Conservation (phyloP, 1,140 invertebrate species). For the Archivesica marissinica region DNA sequence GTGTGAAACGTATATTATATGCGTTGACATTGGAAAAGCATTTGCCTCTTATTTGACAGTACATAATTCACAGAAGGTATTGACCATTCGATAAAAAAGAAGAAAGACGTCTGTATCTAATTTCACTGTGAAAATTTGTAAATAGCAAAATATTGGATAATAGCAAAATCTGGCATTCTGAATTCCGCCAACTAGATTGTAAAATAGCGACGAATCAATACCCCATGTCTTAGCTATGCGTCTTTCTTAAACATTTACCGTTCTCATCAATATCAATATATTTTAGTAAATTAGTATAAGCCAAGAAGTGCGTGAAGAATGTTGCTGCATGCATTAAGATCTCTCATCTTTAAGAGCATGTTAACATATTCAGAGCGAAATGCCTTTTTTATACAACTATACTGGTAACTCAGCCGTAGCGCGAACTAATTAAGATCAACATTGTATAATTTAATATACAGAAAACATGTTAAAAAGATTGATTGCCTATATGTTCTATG, state of each 20-base stretch:
- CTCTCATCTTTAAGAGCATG: conserved; percentile 2
- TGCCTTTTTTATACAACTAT: not conserved
- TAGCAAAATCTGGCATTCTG: not conserved
- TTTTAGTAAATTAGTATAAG: conserved; percentile 41
- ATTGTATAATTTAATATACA: not conserved
- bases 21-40: too few species aligned
- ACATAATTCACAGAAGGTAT: not conserved
- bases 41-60: too few species aligned
- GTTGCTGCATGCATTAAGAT: conserved; percentile 12
- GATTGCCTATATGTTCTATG: not conserved
- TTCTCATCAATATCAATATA: conserved; percentile 29
- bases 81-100: not conserved
- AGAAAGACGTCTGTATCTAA: not conserved
- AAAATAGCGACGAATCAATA: not conserved
- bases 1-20: too few species aligned
- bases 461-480: conserved; percentile 7
- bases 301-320: conserved; percentile 30
- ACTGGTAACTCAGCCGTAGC: not conserved
- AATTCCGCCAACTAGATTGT: not conserved
- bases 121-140: not conserved
- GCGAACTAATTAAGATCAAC: not conserved
- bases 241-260: conserved; percentile 9
- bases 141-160: not conserved
- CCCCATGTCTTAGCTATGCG: not conserved
- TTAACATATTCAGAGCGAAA: conserved; percentile 40